phyloP scores from a whole-genome alignment of 2,113 vertebrate species.

The Passer montanus region DNA sequence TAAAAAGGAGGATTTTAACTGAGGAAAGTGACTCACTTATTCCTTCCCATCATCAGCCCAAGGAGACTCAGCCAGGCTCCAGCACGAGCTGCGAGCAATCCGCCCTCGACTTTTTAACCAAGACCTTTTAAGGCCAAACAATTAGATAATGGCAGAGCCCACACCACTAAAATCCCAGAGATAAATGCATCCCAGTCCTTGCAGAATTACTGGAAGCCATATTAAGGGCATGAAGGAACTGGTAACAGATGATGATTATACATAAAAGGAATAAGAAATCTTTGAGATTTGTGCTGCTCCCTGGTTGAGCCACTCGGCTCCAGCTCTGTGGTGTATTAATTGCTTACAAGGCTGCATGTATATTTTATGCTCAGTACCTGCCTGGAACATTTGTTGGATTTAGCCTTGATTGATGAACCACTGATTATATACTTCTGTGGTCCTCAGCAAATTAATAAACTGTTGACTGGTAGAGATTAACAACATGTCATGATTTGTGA shows the following conservation, averaged over 20 bases:
- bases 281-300: constrained; percentile 30
- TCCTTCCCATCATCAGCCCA: neutral
- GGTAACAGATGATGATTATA: constrained; percentile 44
- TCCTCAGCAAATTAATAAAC: constrained; percentile 63
- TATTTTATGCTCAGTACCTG: constrained; percentile 66
- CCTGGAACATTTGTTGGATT: constrained; percentile 67
- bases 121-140: constrained; percentile 8
- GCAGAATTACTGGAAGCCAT: constrained; percentile 8
- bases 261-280: constrained; percentile 51
- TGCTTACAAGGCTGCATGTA: constrained; percentile 62
- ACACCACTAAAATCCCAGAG: neutral
- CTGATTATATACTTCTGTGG: constrained; percentile 66
- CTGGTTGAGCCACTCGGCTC: neutral
- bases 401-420: constrained; percentile 67
- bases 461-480: constrained; percentile 69
- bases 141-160: constrained; percentile 6
- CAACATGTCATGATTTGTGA: constrained; percentile 50
- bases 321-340: constrained; percentile 47
- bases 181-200: neutral
- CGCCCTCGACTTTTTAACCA: neutral
- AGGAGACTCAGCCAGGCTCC: neutral
- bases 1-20: rapidly evolving
- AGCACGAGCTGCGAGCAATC: neutral
- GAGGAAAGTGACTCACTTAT: rapidly evolving
- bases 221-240: neutral